These are phyloP conservation scores for Sympetrum striolatum DNA, from an alignment of 2,888 invertebrate species.

Conservation along the genomic window DNA sequence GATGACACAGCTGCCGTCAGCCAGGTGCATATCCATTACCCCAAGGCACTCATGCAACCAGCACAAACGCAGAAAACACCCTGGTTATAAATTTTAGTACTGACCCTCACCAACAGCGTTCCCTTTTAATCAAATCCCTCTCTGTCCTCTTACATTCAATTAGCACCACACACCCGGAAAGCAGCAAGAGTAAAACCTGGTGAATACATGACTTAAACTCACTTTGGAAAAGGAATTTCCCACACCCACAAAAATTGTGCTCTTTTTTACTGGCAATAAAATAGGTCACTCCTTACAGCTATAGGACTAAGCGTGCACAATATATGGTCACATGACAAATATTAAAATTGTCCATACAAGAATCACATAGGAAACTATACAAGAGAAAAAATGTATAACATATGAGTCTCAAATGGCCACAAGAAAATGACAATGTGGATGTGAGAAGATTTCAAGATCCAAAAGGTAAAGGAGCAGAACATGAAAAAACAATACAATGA, in stretches of 20 bases:
- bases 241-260: slow-evolving; percentile 33
- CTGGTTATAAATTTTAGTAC: slow-evolving; percentile 41
- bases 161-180: slow-evolving; percentile 29
- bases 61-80: slow-evolving; percentile 38
- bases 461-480: background rate
- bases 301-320: background rate
- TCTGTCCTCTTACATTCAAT: slow-evolving; percentile 7
- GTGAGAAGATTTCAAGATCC: slow-evolving; percentile 11
- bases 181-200: slow-evolving; percentile 19
- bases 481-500: slow-evolving; percentile 14
- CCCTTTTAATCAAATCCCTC: background rate
- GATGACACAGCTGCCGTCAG: slow-evolving; percentile 32
- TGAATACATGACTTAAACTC: background rate
- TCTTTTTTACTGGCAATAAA: background rate
- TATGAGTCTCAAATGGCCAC: background rate
- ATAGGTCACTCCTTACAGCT: background rate
- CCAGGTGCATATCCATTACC: slow-evolving; percentile 21
- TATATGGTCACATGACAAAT: background rate
- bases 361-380: background rate
- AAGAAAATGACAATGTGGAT: slow-evolving; percentile 21
- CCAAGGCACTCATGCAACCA: slow-evolving; percentile 42
- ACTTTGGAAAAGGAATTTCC: slow-evolving; percentile 28
- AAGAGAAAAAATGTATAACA: background rate
- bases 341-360: slow-evolving; percentile 1
- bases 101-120: slow-evolving; percentile 31